phyloP scores from a whole-genome alignment of 2,797 vertebrate genomes.

The Sebastes reedi region DNA sequence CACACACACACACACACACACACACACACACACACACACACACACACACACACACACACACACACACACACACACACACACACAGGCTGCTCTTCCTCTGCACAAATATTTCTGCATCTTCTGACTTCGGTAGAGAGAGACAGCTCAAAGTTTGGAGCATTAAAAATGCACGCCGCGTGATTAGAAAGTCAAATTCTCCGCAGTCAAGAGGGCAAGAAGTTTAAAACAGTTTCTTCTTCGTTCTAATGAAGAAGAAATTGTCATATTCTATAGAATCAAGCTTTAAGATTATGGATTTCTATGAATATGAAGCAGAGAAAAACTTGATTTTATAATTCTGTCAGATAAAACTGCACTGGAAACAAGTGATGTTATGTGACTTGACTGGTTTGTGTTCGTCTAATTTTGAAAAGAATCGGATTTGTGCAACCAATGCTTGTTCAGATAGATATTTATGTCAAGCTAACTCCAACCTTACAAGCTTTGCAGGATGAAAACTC shows the following conservation, averaged over 20 bases:
- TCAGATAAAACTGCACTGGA: background rate
- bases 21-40: constrained; percentile 13
- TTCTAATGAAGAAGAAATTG: background rate
- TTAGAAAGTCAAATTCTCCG: constrained; percentile 5
- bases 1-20: constrained; percentile 2
- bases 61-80: constrained; percentile 7
- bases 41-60: constrained; percentile 4
- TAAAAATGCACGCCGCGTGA: background rate
- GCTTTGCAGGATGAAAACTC: no score
- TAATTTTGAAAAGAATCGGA: no score
- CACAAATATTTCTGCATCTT: constrained; percentile 14
- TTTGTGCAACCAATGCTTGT: background rate
- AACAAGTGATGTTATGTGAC: background rate
- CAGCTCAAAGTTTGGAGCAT: background rate
- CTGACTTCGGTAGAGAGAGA: background rate
- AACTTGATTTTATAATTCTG: background rate
- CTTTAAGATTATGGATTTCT: background rate
- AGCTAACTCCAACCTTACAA: background rate
- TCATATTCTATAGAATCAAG: background rate
- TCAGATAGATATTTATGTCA: background rate
- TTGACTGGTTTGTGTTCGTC: background rate
- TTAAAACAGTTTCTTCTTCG: background rate
- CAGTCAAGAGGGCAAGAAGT: background rate
- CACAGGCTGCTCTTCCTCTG: background rate
- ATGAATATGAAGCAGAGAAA: background rate